These are phyloP conservation scores for Peromyscus polionotus DNA, from an alignment of 2,113 vertebrate species.

Conservation along the genomic window DNA sequence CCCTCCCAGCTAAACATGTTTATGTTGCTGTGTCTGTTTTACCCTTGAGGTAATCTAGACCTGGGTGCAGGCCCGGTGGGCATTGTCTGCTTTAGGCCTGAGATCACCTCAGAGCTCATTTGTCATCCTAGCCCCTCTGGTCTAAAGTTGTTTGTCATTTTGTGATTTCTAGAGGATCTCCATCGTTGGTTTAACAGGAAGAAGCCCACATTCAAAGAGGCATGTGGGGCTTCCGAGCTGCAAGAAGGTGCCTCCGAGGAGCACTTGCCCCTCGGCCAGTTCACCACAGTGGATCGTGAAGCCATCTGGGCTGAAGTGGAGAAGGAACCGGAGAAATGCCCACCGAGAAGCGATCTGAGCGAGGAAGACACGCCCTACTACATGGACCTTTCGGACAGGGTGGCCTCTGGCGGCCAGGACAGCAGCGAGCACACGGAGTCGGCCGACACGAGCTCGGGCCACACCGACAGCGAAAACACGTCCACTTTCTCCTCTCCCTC, in stretches of 20 bases:
- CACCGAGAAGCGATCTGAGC: background rate
- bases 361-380: conserved; percentile 75
- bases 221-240: conserved; percentile 67
- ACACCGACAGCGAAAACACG: conserved; percentile 92
- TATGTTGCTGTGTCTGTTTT: background rate
- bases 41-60: background rate
- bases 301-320: conserved; percentile 96
- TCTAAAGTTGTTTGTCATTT: conserved; percentile 24
- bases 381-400: background rate
- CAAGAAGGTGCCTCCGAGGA: conserved; percentile 86
- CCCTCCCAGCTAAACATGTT: background rate
- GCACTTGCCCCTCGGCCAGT: conserved; percentile 85
- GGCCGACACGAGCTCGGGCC: conserved; percentile 92
- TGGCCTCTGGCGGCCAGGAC: conserved; percentile 69
- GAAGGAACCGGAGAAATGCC: conserved; percentile 86
- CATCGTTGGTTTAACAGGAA: conserved; percentile 87
- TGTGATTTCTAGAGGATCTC: conserved; percentile 80
- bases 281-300: conserved; percentile 93
- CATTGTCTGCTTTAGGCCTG: background rate
- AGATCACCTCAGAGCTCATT: background rate
- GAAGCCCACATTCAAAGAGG: conserved; percentile 83
- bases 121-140: background rate
- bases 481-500: conserved; percentile 92
- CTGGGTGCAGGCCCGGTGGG: accelerated
- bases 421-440: conserved; percentile 96